A percentile compares a stretch with the other conserved stretches of the same genome.
Evolutionary conservation across 2,888 invertebrate genomes (phyloP).

Genomic region (Ditylenchus weischeri): DNA sequence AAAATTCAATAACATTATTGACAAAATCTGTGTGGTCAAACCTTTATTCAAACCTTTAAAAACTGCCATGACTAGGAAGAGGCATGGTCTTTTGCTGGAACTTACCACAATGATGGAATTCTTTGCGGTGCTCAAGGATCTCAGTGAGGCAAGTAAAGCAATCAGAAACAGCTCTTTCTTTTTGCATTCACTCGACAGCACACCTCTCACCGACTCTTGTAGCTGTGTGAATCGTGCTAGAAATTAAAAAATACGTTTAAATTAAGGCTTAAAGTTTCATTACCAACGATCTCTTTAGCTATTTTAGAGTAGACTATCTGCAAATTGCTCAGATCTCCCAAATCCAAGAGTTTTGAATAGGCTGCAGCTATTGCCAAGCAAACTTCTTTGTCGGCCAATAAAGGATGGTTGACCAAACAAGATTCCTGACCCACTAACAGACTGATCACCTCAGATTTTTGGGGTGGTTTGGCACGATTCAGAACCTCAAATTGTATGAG

Average conservation of each 20-base stretch:
- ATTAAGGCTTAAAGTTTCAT: background rate
- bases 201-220: constrained; percentile 4
- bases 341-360: constrained; percentile 14
- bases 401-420: background rate
- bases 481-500: no score
- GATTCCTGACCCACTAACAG: background rate
- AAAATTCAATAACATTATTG: no score
- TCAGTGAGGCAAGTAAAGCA: constrained; percentile 21
- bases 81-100: no score
- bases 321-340: constrained; percentile 1
- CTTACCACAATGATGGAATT: constrained; percentile 31
- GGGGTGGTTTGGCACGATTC: no score
- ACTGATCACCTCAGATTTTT: no score
- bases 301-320: constrained; percentile 4
- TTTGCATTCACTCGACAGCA: constrained; percentile 12
- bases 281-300: constrained; percentile 8
- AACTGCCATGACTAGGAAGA: no score
- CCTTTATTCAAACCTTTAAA: no score
- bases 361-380: background rate
- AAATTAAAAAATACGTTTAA: constrained; percentile 1
- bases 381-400: constrained; percentile 6
- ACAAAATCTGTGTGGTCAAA: no score
- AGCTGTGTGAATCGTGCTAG: background rate
- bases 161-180: constrained; percentile 17
- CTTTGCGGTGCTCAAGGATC: constrained; percentile 25